Conservation (phyloP, 2,888 invertebrate species). For the Melanargia galathea region DNA sequence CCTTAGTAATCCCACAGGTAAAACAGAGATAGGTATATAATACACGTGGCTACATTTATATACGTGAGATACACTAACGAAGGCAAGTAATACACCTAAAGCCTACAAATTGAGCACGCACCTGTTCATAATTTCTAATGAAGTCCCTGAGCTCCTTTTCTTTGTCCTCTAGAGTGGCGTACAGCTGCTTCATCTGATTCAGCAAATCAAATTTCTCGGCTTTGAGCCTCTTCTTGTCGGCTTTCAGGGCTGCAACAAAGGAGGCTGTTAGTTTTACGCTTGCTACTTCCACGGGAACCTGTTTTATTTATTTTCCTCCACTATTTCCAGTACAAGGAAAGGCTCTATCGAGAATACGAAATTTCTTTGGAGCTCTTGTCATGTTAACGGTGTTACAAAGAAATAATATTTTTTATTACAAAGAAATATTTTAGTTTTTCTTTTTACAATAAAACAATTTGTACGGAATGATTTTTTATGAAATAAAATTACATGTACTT, state of each 20-base stretch:
- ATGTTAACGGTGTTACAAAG: background rate
- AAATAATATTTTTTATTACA: slow-evolving; percentile 6
- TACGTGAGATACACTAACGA: background rate
- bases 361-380: slow-evolving; percentile 14
- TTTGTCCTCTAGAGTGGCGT: slow-evolving; percentile 96
- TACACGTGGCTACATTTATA: too few relatives aligned
- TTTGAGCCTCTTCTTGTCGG: slow-evolving; percentile 94
- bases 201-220: slow-evolving; percentile 96
- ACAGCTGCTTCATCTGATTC: slow-evolving; percentile 97
- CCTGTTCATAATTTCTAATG: slow-evolving; percentile 96
- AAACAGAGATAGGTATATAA: too few relatives aligned
- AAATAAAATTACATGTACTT: too few relatives aligned
- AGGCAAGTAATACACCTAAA: background rate
- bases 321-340: slow-evolving; percentile 34
- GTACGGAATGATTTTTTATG: too few relatives aligned
- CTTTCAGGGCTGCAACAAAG: slow-evolving; percentile 86
- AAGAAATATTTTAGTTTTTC: background rate
- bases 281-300: slow-evolving; percentile 18
- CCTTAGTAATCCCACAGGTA: too few relatives aligned
- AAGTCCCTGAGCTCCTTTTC: slow-evolving; percentile 96
- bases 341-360: slow-evolving; percentile 28
- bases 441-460: too few relatives aligned
- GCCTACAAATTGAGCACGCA: slow-evolving; percentile 48
- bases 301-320: slow-evolving; percentile 34
- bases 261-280: slow-evolving; percentile 34